These are phyloP conservation scores for Natrix natrix DNA, from an alignment of 2,797 vertebrate species.

Conservation along the genomic window DNA sequence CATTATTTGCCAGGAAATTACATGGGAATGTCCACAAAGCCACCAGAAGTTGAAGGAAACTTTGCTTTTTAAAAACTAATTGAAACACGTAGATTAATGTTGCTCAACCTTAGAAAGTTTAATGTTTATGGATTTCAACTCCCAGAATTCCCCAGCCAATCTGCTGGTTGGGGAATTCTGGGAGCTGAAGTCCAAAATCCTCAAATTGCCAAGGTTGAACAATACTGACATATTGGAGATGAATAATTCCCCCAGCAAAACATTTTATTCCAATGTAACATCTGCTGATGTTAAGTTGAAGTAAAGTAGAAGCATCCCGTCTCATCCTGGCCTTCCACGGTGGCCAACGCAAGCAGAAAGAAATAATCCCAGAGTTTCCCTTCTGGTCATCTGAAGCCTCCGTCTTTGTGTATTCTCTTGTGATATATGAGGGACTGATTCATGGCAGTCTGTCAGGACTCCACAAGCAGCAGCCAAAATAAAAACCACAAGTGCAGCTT, in stretches of 20 bases:
- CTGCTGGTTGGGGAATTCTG: neutral
- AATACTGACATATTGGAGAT: neutral
- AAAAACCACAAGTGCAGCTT: conserved; percentile 25
- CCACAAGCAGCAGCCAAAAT: neutral
- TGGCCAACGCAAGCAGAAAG: conserved; percentile 6
- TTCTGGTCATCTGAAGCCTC: neutral
- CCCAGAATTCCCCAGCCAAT: neutral
- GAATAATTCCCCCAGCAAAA: neutral
- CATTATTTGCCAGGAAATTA: neutral
- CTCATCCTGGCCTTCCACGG: neutral
- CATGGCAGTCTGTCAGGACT: neutral
- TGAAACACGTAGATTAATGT: neutral
- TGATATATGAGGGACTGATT: neutral
- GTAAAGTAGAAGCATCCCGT: neutral
- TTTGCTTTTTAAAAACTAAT: neutral
- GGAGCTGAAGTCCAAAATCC: neutral
- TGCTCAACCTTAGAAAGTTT: neutral
- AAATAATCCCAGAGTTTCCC: neutral
- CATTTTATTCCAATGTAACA: neutral
- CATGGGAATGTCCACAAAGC: neutral
- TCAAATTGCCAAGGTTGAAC: neutral
- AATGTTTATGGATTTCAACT: neutral
- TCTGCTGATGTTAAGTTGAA: neutral
- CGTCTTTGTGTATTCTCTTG: neutral
- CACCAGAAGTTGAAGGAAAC: neutral